A percentile compares a stretch with the other conserved stretches of the same genome.
Evolutionary conservation across 2,797 vertebrate genomes (phyloP).

Genomic region (Oryzias sinensis): DNA sequence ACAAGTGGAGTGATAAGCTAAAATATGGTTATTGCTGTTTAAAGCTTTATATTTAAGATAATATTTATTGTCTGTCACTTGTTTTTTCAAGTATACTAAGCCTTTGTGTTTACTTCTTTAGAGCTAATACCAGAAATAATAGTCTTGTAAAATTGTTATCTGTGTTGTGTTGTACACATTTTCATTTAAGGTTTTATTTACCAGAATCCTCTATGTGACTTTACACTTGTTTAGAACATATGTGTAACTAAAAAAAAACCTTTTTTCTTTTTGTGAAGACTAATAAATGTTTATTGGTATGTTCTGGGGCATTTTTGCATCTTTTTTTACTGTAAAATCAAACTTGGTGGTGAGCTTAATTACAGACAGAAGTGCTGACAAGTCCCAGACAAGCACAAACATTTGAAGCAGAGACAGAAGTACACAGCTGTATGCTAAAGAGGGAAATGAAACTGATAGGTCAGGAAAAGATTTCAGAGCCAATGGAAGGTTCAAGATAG

Average conservation of each 20-base stretch:
- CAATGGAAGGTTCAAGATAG: slow-evolving; percentile 9
- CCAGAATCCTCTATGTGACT: too few relatives aligned
- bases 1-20: slow-evolving; percentile 18
- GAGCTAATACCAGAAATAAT: background rate
- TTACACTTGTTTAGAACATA: slow-evolving; percentile 18
- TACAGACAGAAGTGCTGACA: background rate
- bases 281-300: slow-evolving; percentile 71
- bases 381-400: background rate
- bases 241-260: too few relatives aligned
- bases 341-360: slow-evolving; percentile 8
- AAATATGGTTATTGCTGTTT: slow-evolving; percentile 11
- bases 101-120: slow-evolving; percentile 35
- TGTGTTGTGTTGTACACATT: too few relatives aligned
- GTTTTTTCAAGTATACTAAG: slow-evolving; percentile 18
- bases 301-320: slow-evolving; percentile 43
- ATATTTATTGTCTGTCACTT: slow-evolving; percentile 33
- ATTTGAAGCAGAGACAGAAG: background rate
- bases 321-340: slow-evolving; percentile 18
- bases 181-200: too few relatives aligned
- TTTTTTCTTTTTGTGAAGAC: slow-evolving; percentile 49
- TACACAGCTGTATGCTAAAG: background rate
- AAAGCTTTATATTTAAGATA: slow-evolving; percentile 13
- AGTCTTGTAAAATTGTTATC: too few relatives aligned
- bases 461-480: background rate
- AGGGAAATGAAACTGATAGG: slow-evolving; percentile 22